Evolutionary conservation across 2,888 invertebrate species (phyloP).

Genomic region (Scotopteryx bipunctaria): DNA sequence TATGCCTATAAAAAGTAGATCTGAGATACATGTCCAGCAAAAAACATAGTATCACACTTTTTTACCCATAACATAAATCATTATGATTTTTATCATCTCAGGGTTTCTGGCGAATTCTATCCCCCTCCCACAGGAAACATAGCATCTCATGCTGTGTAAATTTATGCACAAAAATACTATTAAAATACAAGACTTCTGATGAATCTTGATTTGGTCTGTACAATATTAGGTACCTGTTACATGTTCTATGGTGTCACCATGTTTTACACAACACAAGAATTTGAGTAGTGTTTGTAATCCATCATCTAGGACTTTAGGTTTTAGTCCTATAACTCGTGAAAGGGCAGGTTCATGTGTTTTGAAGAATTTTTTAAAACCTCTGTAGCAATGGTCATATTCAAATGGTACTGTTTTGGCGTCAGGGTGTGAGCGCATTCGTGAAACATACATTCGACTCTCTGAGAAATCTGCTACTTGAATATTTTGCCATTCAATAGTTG

Average conservation of each 20-base stretch:
- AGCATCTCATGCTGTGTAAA: too few relatives aligned
- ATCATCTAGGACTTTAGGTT: conserved; percentile 18
- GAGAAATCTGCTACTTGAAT: conserved; percentile 87
- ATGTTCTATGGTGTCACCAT: conserved; percentile 62
- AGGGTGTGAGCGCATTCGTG: conserved; percentile 50
- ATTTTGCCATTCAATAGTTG: conserved; percentile 86
- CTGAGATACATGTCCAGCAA: too few relatives aligned
- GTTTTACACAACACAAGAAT: conserved; percentile 53
- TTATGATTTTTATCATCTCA: too few relatives aligned
- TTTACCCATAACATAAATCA: too few relatives aligned
- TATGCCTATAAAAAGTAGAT: too few relatives aligned
- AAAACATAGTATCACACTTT: conserved; percentile 3
- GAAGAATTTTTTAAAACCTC: conserved; percentile 62
- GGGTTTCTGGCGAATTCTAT: too few relatives aligned
- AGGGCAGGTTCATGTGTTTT: conserved; percentile 59
- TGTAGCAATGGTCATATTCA: conserved; percentile 43
- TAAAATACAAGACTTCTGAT: too few relatives aligned
- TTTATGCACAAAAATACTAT: too few relatives aligned
- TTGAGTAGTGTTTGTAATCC: conserved; percentile 36
- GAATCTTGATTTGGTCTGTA: too few relatives aligned
- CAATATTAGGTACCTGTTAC: conserved; percentile 58
- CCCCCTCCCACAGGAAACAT: too few relatives aligned
- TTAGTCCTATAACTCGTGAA: conserved; percentile 62
- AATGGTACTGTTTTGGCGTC: conserved; percentile 48
- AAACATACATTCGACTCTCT: conserved; percentile 81